Base-by-base conservation (phyloP, 2,113 vertebrate species). In the Panurus biarmicus region DNA sequence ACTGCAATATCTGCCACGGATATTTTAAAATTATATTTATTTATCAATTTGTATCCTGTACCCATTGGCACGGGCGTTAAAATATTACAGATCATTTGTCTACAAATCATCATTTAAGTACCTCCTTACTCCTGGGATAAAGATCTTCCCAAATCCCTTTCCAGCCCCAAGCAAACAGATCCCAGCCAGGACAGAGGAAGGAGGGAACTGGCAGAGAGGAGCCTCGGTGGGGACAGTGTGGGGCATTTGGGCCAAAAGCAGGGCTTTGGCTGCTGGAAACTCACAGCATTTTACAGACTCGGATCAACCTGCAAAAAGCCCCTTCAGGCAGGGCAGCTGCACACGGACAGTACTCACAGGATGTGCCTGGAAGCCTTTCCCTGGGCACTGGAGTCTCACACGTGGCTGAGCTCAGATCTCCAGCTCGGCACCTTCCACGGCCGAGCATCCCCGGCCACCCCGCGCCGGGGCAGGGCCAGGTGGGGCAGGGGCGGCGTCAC, bases 251-350 rank as follows among this genome's bases (percentile, higher is more conserved):
- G 58, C 54, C 66, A 5, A 51, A 44, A 54, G 35, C 35, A 1
- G 67, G 10, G 17, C 3, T 42, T 31, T 4, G 80, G 56, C 7
- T 20, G 47, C 91, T 18, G 89, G 33, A 26, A 71, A 31, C 53
- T 3, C 29, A 0, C 0, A 0, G 40, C 29, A 1, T 48, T 57
- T 66, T 1, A 56, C 24, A 75, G 45, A 35, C 44, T 28, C 11
- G 0, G 17, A 6, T 25, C 4, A 24, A 2, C 28, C 71, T 36
- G 21, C 15, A 7, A 8, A 62, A 0, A 9, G 1, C 70, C 42
- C 72, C 57, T n/a, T 5, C 7, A 0, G 3, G 1, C 0, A 12
- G 50, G 24, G 21, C 2, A 75, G 75, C 71, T 50, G 38, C 11
- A 2, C 3, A 2, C 0, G 28, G 77, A 0, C 4, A 2, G 31